phyloP scores from a whole-genome alignment of 2,797 vertebrate species.

The Anabacerthia variegaticeps region DNA sequence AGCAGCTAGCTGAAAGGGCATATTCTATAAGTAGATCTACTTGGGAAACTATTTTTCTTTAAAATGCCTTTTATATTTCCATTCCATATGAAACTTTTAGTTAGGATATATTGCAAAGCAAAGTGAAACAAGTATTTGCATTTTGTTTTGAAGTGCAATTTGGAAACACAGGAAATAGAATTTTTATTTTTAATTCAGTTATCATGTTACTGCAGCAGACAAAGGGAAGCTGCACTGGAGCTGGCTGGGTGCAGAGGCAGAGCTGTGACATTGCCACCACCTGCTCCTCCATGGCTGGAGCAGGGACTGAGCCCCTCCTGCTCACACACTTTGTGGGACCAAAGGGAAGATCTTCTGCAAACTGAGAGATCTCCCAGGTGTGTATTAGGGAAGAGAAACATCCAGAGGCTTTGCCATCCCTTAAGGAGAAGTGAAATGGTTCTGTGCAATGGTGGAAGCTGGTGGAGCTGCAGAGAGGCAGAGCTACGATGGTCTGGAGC shows the following conservation, averaged over 20 bases:
- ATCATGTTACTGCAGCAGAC: background rate
- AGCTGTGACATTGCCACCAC: background rate
- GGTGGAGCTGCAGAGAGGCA: background rate
- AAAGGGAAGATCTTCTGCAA: background rate
- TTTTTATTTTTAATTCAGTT: background rate
- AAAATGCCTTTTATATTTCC: background rate
- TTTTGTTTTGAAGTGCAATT: background rate
- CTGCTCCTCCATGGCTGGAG: background rate
- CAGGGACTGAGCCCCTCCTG: background rate
- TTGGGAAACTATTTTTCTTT: background rate
- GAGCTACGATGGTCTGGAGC: background rate
- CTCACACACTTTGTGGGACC: background rate
- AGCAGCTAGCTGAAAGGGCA: slow-evolving; percentile 62
- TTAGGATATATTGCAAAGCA: background rate
- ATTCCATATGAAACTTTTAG: background rate
- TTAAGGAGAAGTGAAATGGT: background rate
- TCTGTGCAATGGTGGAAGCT: background rate
- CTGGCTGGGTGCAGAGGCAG: background rate
- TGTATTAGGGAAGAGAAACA: background rate
- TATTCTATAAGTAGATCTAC: background rate
- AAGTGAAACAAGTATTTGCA: background rate
- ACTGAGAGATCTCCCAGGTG: background rate
- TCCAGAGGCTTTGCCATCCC: background rate
- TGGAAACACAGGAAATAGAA: background rate
- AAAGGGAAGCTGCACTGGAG: background rate